Evolutionary conservation across 2,888 invertebrate genomes (phyloP), one percentile per base, ranked within the genome.

Genomic region (Melipona beecheii): DNA sequence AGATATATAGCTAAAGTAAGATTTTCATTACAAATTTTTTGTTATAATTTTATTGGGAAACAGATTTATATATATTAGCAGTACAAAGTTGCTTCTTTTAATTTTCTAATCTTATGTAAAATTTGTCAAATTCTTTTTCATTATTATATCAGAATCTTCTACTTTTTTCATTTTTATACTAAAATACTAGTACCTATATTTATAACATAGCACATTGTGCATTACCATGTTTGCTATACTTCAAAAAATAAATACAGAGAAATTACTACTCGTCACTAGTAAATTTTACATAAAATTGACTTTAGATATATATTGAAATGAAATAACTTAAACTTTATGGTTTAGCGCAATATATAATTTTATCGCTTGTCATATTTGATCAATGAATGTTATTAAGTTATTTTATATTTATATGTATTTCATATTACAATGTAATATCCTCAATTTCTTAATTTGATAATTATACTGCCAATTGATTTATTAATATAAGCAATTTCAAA

Each of bases 1-100:
- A 83, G 77, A 81, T 54, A 62, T 43, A 75, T 64, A 43, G 49
- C 75, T 72, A 73, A 71, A 75, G 56, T 56, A 64, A 49, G 15
- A 52, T 52, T 21, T 60, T 56, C n/a, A 36, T 56, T 4, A 43
- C 36, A 54, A 27, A 56, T 64, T 60, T 66, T 43, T 43, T 43
- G 36, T 43, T 31, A 17, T 56, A 54, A 74, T 13, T 75, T 21
- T 31, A 27, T 19, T 60, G 24, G 17, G 56, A 5, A 19, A 78
- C 36, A 24, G 50, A 31, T 60, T 56, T 66, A 36, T 9, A 31
- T 54, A 49, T 27, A 52, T 4, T 58, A 43, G 24, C 27, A 58
- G 21, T 81, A 69, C 17, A 43, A 49, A 49, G 5, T 54, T 50
- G 43, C 43, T 62, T 76, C 13, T 21, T 58, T 65, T 15, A 74